These are phyloP conservation scores for Pilophorus perplexus DNA, from an alignment of 2,888 invertebrate species.

Conservation along the genomic window DNA sequence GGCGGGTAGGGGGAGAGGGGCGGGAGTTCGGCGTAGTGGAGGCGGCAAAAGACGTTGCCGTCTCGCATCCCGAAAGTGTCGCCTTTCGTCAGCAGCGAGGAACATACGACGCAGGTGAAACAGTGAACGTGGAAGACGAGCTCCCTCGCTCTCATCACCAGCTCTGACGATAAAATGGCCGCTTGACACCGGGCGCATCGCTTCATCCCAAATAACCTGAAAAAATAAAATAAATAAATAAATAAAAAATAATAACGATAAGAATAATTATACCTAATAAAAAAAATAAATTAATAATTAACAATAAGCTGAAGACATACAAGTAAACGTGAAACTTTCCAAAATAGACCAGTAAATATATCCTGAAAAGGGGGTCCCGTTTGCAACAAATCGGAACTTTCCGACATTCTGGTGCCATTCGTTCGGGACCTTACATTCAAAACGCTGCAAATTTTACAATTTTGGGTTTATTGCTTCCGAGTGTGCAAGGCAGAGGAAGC, in stretches of 20 bases:
- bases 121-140: conserved; percentile 92
- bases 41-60: conserved; percentile 81
- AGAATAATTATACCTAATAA: too few relatives aligned
- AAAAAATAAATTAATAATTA: too few relatives aligned
- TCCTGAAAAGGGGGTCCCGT: too few relatives aligned
- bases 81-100: conserved; percentile 82
- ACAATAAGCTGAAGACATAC: neutral
- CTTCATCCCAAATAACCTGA: conserved; percentile 85
- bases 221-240: conserved; percentile 41
- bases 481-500: too few relatives aligned
- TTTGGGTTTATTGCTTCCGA: too few relatives aligned
- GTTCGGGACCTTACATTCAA: too few relatives aligned
- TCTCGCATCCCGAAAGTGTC: conserved; percentile 93
- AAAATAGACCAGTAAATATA: too few relatives aligned
- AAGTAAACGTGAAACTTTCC: neutral
- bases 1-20: conserved; percentile 51
- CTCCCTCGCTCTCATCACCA: conserved; percentile 92
- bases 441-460: too few relatives aligned
- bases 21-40: conserved; percentile 60
- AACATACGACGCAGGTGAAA: conserved; percentile 89
- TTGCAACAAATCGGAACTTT: too few relatives aligned
- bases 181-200: conserved; percentile 87
- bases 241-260: too few relatives aligned
- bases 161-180: conserved; percentile 82
- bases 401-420: too few relatives aligned